phyloP scores from a whole-genome alignment of 2,888 invertebrate genomes.

The Aphidius colemani region DNA sequence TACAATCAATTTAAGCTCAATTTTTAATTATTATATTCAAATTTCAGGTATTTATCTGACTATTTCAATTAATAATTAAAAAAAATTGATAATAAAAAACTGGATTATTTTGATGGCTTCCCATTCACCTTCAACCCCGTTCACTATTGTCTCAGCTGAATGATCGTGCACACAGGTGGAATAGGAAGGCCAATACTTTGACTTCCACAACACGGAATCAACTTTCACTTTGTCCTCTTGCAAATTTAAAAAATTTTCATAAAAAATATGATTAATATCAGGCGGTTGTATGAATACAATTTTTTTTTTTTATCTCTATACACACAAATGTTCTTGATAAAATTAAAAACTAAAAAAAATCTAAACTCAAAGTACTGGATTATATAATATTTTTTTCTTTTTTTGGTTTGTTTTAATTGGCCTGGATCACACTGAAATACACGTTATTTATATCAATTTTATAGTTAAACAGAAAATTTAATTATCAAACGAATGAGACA shows the following conservation, averaged over 20 bases:
- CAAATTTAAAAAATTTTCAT: neutral
- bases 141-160: slow-evolving; percentile 2
- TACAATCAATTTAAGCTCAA: too few species aligned
- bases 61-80: too few species aligned
- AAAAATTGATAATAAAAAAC: too few species aligned
- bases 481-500: too few species aligned
- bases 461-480: too few species aligned
- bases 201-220: slow-evolving; percentile 4
- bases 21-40: too few species aligned
- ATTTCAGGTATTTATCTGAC: too few species aligned
- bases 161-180: slow-evolving; percentile 10
- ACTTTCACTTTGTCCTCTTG: slow-evolving; percentile 15
- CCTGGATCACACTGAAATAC: too few species aligned
- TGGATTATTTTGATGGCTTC: neutral
- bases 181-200: slow-evolving; percentile 17
- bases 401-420: too few species aligned
- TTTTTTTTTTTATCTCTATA: neutral
- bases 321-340: too few species aligned
- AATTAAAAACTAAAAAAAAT: neutral
- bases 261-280: too few species aligned
- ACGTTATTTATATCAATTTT: too few species aligned
- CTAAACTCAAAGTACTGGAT: neutral
- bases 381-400: neutral
- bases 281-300: neutral
- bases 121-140: slow-evolving; percentile 10